These are phyloP conservation scores for Lottia gigantea DNA, from an alignment of 2,888 invertebrate species.

Conservation along the genomic window DNA sequence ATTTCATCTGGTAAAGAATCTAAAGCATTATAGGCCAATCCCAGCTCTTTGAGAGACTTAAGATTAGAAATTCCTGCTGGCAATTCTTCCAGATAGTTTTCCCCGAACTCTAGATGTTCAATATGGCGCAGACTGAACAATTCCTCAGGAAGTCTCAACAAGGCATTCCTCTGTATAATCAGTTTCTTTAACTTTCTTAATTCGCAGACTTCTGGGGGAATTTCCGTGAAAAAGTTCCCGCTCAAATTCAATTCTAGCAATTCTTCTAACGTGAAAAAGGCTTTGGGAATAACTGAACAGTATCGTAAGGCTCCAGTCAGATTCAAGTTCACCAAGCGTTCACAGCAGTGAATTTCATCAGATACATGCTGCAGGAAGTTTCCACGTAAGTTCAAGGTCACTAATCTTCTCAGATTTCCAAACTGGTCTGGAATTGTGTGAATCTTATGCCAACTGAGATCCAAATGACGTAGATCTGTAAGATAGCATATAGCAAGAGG, in stretches of 20 bases:
- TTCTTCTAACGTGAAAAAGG: constrained; percentile 49
- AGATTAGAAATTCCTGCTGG: constrained; percentile 42
- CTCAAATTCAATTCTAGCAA: constrained; percentile 39
- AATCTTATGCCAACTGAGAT: constrained; percentile 59
- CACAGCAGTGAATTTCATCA: constrained; percentile 47
- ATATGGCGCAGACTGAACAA: constrained; percentile 50
- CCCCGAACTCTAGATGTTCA: constrained; percentile 52
- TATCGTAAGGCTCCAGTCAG: constrained; percentile 56
- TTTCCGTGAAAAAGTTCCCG: constrained; percentile 58
- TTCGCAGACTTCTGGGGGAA: constrained; percentile 49
- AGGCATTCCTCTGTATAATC: constrained; percentile 54
- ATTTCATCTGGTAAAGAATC: constrained; percentile 41
- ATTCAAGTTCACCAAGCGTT: constrained; percentile 46
- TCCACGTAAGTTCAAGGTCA: constrained; percentile 51
- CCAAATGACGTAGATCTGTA: constrained; percentile 45
- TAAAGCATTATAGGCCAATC: constrained; percentile 47
- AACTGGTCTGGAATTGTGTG: constrained; percentile 53
- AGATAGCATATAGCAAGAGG: constrained; percentile 50
- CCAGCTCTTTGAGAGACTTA: constrained; percentile 44
- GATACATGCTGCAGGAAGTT: constrained; percentile 55
- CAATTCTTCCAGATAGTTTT: constrained; percentile 53
- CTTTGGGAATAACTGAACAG: constrained; percentile 49
- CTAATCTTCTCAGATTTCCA: constrained; percentile 48
- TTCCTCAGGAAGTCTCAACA: constrained; percentile 52
- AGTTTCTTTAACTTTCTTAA: constrained; percentile 48